Percentiles rank a stretch among this genome's conserved stretches.
Conservation (phyloP, 2,888 invertebrate genomes). For the Ceratothoa steindachneri region DNA sequence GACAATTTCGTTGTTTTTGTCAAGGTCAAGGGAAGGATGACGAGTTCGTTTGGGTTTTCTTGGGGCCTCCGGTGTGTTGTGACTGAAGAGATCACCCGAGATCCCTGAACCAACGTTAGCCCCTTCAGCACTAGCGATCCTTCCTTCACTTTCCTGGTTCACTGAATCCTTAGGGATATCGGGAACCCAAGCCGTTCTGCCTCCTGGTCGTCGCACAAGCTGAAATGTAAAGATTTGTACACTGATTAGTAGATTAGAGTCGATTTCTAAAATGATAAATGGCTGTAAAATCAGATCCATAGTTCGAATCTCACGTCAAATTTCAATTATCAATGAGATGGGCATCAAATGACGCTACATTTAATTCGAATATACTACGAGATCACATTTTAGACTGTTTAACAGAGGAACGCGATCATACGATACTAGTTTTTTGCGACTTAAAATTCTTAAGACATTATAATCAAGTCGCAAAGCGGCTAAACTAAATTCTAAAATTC, state of each 20-base stretch:
- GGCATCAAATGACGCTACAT: too few relatives aligned
- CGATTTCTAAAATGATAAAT: neutral
- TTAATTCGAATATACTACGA: too few relatives aligned
- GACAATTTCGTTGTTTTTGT: slow-evolving; percentile 35
- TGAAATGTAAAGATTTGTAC: neutral
- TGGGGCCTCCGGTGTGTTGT: neutral
- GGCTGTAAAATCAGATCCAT: neutral
- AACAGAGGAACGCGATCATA: too few relatives aligned
- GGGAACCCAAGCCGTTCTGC: slow-evolving; percentile 43
- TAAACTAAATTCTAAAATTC: too few relatives aligned
- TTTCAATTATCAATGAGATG: too few relatives aligned
- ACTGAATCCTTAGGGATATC: slow-evolving; percentile 7
- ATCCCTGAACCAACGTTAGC: neutral
- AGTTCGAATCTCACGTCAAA: neutral
- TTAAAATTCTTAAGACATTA: too few relatives aligned
- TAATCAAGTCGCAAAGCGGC: too few relatives aligned
- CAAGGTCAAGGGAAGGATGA: slow-evolving; percentile 41
- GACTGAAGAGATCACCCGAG: neutral
- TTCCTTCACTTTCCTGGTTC: neutral
- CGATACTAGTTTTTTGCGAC: too few relatives aligned
- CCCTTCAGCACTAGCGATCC: neutral
- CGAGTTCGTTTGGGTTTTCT: slow-evolving; percentile 22
- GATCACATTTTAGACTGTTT: too few relatives aligned
- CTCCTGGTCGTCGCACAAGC: slow-evolving; percentile 45
- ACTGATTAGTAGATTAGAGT: neutral